Percentiles rank a stretch among this genome's conserved stretches.
Evolutionary conservation across 2,888 invertebrate genomes (phyloP).

Genomic region (Agriopis marginaria): DNA sequence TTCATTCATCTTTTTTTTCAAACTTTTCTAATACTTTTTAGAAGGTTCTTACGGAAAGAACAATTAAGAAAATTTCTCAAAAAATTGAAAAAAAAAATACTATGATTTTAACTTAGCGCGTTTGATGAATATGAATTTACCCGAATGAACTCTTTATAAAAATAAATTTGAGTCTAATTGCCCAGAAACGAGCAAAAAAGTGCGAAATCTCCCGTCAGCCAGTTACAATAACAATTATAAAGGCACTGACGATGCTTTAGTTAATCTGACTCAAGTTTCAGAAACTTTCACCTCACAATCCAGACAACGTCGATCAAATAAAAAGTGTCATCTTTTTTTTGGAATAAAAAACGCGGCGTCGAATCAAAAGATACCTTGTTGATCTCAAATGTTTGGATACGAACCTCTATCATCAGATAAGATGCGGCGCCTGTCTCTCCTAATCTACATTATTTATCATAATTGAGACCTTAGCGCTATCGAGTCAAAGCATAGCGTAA

Average conservation of each 20-base stretch:
- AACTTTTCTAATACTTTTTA: too few species aligned
- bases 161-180: constrained; percentile 21
- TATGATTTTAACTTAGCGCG: too few species aligned
- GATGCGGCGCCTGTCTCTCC: constrained; percentile 16
- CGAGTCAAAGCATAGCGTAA: neutral
- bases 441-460: constrained; percentile 29
- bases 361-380: constrained; percentile 15
- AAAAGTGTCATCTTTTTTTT: constrained; percentile 7
- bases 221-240: constrained; percentile 8
- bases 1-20: too few species aligned
- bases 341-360: constrained; percentile 5
- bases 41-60: too few species aligned
- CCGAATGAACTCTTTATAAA: neutral
- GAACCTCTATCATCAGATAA: constrained; percentile 32
- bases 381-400: constrained; percentile 29
- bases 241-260: neutral
- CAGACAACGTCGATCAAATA: constrained; percentile 8
- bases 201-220: constrained; percentile 35
- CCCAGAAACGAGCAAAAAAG: constrained; percentile 30
- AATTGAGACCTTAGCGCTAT: constrained; percentile 1
- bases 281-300: constrained; percentile 1
- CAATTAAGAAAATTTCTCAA: too few species aligned
- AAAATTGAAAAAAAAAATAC: too few species aligned
- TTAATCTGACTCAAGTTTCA: neutral
- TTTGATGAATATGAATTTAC: too few species aligned